A percentile compares a stretch with the other conserved stretches of the same genome.
Conservation (phyloP, 2,888 invertebrate genomes). For the Platerodrilus igneus region DNA sequence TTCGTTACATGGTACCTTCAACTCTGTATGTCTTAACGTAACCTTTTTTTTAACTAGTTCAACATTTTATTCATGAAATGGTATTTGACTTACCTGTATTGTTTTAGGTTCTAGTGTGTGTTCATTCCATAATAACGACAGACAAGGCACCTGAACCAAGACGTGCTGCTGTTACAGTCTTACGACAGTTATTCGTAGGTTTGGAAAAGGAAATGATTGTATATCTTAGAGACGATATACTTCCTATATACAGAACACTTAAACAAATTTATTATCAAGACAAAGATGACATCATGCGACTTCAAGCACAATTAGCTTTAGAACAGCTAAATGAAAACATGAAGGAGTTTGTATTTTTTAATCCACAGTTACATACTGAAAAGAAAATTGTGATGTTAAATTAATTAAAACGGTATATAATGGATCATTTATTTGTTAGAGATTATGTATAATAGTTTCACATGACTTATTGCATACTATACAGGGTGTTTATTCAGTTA, state of each 20-base stretch:
- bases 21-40: no score
- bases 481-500: slow-evolving; percentile 36
- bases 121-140: slow-evolving; percentile 62
- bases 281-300: slow-evolving; percentile 62
- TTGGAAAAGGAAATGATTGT: slow-evolving; percentile 65
- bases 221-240: slow-evolving; percentile 61
- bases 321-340: slow-evolving; percentile 71
- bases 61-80: no score
- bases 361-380: slow-evolving; percentile 33
- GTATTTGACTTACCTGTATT: slow-evolving; percentile 17
- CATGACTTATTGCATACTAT: slow-evolving; percentile 41
- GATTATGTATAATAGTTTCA: slow-evolving; percentile 5
- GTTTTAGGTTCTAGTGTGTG: slow-evolving; percentile 65
- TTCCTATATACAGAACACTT: slow-evolving; percentile 66
- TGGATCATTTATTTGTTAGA: slow-evolving; percentile 2
- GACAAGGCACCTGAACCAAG: slow-evolving; percentile 71
- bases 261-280: slow-evolving; percentile 61
- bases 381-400: slow-evolving; percentile 37
- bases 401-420: slow-evolving; percentile 14
- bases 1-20: no score
- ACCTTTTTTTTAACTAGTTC: no score
- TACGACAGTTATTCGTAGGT: slow-evolving; percentile 69
- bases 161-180: slow-evolving; percentile 74
- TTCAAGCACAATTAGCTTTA: slow-evolving; percentile 73
- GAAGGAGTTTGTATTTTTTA: slow-evolving; percentile 56